Evolutionary conservation across 2,113 vertebrate species (phyloP).

Genomic region (Gobio gobio): DNA sequence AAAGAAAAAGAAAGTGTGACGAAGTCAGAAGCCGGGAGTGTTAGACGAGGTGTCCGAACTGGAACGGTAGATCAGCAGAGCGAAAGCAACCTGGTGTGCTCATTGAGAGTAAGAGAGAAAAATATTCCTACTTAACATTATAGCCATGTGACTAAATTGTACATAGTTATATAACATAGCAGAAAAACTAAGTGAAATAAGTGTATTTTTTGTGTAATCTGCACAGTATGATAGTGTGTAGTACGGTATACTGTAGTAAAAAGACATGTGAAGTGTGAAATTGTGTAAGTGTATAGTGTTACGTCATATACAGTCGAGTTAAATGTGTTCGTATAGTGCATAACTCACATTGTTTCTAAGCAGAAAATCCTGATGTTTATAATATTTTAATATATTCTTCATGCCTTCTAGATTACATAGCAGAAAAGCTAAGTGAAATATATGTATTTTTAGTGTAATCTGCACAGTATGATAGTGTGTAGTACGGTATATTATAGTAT

Average conservation of each 20-base stretch:
- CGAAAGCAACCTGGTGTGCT: background rate
- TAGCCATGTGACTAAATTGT: background rate
- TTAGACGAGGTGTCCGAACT: background rate
- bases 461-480: background rate
- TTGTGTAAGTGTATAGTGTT: no score
- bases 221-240: background rate
- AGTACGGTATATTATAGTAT: no score
- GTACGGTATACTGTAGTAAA: background rate
- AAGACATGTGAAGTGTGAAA: no score
- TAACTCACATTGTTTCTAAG: no score
- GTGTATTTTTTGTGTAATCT: background rate
- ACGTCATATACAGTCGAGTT: no score
- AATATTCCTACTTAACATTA: background rate
- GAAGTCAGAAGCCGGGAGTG: background rate
- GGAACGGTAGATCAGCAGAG: background rate
- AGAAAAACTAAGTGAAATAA: no score
- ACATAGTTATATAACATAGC: no score
- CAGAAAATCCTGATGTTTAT: no score
- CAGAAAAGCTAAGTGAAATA: no score
- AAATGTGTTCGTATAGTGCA: no score
- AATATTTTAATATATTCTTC: no score
- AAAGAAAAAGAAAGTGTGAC: background rate
- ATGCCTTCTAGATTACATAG: no score
- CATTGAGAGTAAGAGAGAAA: slow-evolving; percentile 8
- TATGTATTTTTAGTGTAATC: background rate